Evolutionary conservation across 1,140 invertebrate species (phyloP), one percentile per base, ranked within the genome.

Genomic region (Eurosta solidaginis): DNA sequence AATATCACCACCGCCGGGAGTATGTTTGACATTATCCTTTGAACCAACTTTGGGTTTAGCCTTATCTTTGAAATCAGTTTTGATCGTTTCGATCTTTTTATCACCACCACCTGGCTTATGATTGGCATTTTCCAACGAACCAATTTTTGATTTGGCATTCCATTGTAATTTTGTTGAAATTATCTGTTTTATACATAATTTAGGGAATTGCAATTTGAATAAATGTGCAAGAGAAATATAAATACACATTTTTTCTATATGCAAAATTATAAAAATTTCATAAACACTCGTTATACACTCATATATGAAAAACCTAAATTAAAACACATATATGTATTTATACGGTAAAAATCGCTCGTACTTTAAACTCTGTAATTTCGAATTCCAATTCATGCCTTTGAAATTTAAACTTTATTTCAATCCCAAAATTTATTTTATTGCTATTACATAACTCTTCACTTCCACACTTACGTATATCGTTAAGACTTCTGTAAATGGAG

Each of bases 141-240:
- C 96, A 78, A 98, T 92, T 90, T 97, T 97, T 22, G 96, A 93
- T 89, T 96, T 96, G 0, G 95, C 96, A 82, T 95, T 96, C 96
- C 96, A 98, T 83, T 95, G 92, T 77, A 98, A 89, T 89, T 96
- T 97, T 79, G 95, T 93, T 83, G 94, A 92, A 78, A 92, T 89
- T 82, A 96, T 96, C 95, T 96, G 42, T 22, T 42, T 68, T 68
- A 33, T 20, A 17, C 59, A 20, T 68, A 68, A 68, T 68, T n/a
- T n/a, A n/a, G n/a, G n/a, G n/a, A n/a, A 68, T 68, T 68, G 7
- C 59, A 68, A 36, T 25, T 22, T 22, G 25, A 14, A 1, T 52
- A 52, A 22, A 52, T 49, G n/a, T 49, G 17, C n/a, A n/a, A n/a
- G n/a, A n/a, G n/a, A n/a, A n/a, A n/a, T n/a, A n/a, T n/a, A n/a